Evolutionary conservation across 2,888 invertebrate genomes (phyloP).

Genomic region (Synanthedon andrenaeformis): DNA sequence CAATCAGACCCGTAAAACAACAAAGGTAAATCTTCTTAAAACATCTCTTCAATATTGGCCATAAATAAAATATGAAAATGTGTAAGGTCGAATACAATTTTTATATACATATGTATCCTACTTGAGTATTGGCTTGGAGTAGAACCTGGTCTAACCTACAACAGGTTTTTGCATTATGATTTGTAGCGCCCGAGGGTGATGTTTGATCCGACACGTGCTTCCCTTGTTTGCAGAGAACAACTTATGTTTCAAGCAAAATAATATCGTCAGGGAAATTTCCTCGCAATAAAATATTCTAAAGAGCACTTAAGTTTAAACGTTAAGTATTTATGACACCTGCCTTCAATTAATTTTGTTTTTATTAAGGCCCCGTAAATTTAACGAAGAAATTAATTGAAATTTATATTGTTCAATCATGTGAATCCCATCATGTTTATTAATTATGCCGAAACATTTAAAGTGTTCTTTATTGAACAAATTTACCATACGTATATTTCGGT

Average conservation of each 20-base stretch:
- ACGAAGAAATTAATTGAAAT: too few relatives aligned
- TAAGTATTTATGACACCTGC: not conserved
- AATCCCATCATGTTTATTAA: too few relatives aligned
- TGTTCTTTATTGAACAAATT: too few relatives aligned
- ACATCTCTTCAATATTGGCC: conserved; percentile 11
- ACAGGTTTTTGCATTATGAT: conserved; percentile 65
- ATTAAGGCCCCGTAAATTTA: too few relatives aligned
- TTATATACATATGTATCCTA: conserved; percentile 30
- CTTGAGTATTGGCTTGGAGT: conserved; percentile 48
- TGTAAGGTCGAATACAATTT: conserved; percentile 63
- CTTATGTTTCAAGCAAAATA: conserved; percentile 52
- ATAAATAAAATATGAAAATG: conserved; percentile 62
- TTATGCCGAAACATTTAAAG: too few relatives aligned
- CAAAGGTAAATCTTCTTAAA: not conserved
- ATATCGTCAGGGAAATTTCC: conserved; percentile 30
- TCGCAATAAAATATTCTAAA: conserved; percentile 10
- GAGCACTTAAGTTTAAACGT: not conserved
- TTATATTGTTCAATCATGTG: too few relatives aligned
- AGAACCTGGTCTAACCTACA: conserved; percentile 51
- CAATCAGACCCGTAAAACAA: not conserved
- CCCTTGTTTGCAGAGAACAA: conserved; percentile 45
- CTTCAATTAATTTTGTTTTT: too few relatives aligned
- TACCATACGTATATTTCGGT: too few relatives aligned
- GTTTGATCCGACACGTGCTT: conserved; percentile 56
- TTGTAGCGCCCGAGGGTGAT: conserved; percentile 58